These are phyloP conservation scores for Amblyteles armatorius DNA, from an alignment of 2,888 invertebrate species.

Conservation along the genomic window DNA sequence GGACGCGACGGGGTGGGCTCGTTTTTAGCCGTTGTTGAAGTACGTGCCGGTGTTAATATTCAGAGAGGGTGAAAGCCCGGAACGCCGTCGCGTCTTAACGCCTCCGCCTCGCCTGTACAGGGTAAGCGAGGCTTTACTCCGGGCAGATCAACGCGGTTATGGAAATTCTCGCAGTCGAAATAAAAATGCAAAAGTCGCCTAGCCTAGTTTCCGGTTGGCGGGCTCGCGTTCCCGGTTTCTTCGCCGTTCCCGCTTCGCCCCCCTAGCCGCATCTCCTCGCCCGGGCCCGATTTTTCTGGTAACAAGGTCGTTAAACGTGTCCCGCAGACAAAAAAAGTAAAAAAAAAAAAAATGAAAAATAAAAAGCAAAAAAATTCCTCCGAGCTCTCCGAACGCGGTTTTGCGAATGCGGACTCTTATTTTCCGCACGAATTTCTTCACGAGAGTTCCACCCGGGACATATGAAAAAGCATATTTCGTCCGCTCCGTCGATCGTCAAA, in stretches of 20 bases:
- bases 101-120: background rate
- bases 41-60: slow-evolving; percentile 24
- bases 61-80: slow-evolving; percentile 9
- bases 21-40: slow-evolving; percentile 13
- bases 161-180: background rate
- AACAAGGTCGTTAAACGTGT: slow-evolving; percentile 17
- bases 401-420: background rate
- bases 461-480: background rate
- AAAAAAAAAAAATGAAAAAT: background rate
- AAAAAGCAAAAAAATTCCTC: background rate
- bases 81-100: slow-evolving; percentile 13
- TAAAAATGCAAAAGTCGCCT: slow-evolving; percentile 16
- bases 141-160: background rate
- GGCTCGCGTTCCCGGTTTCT: background rate
- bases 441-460: background rate
- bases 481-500: background rate
- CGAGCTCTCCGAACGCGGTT: background rate
- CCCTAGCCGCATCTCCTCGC: background rate
- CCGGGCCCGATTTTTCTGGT: background rate
- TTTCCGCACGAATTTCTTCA: slow-evolving; percentile 1
- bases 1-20: background rate
- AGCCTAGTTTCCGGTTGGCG: slow-evolving; percentile 17
- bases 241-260: background rate
- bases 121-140: background rate
- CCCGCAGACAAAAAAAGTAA: too few species aligned